These are phyloP conservation scores for Poecilia gillii DNA, from an alignment of 2,797 vertebrate genomes.

Conservation along the genomic window DNA sequence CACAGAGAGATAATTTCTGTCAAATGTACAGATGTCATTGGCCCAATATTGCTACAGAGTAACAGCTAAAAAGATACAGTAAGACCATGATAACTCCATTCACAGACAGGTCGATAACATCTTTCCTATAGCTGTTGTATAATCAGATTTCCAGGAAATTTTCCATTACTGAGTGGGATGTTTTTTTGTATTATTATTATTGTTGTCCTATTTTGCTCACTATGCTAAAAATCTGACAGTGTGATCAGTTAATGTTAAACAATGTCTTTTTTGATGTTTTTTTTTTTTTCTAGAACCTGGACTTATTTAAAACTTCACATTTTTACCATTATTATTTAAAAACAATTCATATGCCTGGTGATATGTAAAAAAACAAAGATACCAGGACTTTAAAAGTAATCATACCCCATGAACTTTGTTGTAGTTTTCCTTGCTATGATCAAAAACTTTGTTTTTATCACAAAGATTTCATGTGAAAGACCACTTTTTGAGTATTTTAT, in stretches of 20 bases:
- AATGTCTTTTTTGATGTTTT: not conserved
- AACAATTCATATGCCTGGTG: not conserved
- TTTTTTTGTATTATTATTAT: not conserved
- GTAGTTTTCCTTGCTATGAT: not conserved
- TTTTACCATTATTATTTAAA: not conserved
- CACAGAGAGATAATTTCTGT: conserved; percentile 56
- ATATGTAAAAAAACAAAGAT: not conserved
- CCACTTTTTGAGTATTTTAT: not conserved
- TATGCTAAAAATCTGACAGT: not conserved
- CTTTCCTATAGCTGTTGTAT: conserved; percentile 12
- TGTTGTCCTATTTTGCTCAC: not conserved
- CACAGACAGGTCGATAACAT: conserved; percentile 35
- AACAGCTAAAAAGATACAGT: conserved; percentile 33
- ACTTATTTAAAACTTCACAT: not conserved
- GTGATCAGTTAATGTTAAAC: not conserved
- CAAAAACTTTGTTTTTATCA: not conserved
- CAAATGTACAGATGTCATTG: conserved; percentile 61
- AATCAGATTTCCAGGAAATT: conserved; percentile 20
- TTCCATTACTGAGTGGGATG: not conserved
- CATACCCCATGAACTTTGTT: not conserved
- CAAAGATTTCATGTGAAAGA: not conserved
- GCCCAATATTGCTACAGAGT: conserved; percentile 33
- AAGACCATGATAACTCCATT: conserved; percentile 31
- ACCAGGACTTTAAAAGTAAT: not conserved
- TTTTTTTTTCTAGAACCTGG: not conserved